phyloP scores from a whole-genome alignment of 2,888 invertebrate genomes.

The Eugnorisma glareosa region DNA sequence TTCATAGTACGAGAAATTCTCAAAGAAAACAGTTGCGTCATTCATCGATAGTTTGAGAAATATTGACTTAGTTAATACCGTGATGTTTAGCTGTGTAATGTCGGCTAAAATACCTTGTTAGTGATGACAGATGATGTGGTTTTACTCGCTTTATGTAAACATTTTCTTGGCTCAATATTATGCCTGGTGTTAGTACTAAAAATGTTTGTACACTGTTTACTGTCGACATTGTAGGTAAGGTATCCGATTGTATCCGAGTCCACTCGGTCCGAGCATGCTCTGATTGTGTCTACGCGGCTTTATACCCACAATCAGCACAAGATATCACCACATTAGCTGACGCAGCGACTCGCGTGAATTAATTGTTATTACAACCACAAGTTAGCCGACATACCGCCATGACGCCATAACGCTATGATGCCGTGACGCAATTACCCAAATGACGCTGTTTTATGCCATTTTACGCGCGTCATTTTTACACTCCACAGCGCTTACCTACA shows the following conservation, averaged over 20 bases:
- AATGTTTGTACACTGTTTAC: conserved; percentile 12
- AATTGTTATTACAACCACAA: conserved; percentile 58
- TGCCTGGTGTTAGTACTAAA: neutral
- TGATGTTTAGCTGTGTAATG: conserved; percentile 38
- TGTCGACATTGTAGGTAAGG: neutral
- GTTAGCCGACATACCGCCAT: conserved; percentile 21
- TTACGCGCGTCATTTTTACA: conserved; percentile 59
- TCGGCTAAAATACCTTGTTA: conserved; percentile 55
- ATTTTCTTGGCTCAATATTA: conserved; percentile 17
- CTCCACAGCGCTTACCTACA: conserved; percentile 42
- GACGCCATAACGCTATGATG: conserved; percentile 26
- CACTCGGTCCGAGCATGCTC: too few species aligned
- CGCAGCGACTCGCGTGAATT: conserved; percentile 54
- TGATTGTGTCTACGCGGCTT: too few species aligned
- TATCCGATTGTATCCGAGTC: too few species aligned
- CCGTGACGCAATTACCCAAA: conserved; percentile 50
- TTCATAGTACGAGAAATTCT: neutral
- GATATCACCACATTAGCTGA: conserved; percentile 49
- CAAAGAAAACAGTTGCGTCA: conserved; percentile 21
- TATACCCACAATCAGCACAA: conserved; percentile 18
- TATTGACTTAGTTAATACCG: conserved; percentile 40
- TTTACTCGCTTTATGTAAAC: conserved; percentile 24
- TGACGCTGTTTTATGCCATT: conserved; percentile 47
- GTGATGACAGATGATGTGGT: conserved; percentile 54
- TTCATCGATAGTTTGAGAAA: conserved; percentile 21